Conservation (phyloP, 2,888 invertebrate genomes). For the Dasypolia templi region DNA sequence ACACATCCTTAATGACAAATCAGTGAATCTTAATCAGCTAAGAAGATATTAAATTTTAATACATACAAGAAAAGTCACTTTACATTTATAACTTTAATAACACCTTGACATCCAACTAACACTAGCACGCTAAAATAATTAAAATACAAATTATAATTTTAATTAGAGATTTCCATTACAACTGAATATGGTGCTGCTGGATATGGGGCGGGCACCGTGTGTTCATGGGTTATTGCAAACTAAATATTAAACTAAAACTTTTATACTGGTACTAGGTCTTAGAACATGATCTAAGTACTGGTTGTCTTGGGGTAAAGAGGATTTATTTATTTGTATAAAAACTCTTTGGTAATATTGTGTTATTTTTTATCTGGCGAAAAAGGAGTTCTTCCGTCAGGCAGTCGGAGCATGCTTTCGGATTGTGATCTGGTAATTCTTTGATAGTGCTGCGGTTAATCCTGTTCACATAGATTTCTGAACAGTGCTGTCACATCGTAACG, state of each 20-base stretch:
- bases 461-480: background rate
- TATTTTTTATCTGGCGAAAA: background rate
- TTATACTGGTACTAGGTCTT: constrained; percentile 27
- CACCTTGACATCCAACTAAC: background rate
- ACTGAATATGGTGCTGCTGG: constrained; percentile 4
- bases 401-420: constrained; percentile 15
- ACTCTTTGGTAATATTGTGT: background rate
- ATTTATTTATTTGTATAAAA: background rate
- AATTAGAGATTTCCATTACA: constrained; percentile 29
- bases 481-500: background rate
- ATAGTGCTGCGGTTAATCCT: background rate
- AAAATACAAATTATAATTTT: constrained; percentile 30
- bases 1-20: too few relatives aligned
- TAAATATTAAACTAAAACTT: constrained; percentile 40
- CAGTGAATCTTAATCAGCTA: too few relatives aligned
- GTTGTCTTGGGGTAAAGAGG: background rate
- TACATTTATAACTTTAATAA: background rate
- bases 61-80: background rate
- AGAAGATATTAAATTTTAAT: background rate
- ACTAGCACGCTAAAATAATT: constrained; percentile 18
- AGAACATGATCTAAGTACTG: constrained; percentile 17
- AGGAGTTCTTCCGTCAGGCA: too few relatives aligned
- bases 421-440: constrained; percentile 14
- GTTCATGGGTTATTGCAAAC: constrained; percentile 54
- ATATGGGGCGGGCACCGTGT: constrained; percentile 25